phyloP scores from a whole-genome alignment of 1,140 invertebrate genomes.

The Ceratosolen solmsi region DNA sequence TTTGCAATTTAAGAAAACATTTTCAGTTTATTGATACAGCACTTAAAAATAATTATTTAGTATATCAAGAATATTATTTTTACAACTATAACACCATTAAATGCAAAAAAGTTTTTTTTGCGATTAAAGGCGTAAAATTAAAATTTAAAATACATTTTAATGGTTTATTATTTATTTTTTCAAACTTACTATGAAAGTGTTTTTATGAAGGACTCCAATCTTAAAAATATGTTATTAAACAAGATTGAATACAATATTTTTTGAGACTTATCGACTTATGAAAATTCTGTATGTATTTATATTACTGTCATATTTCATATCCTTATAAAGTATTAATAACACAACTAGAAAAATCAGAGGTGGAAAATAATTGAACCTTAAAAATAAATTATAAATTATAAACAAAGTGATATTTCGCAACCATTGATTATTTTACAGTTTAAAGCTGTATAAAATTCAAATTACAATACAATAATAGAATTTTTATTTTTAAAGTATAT shows the following conservation, averaged over 20 bases:
- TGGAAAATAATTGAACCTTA: not conserved
- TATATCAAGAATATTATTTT: not conserved
- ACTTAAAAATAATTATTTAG: not conserved
- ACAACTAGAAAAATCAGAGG: not conserved
- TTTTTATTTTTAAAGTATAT: constrained; percentile 50
- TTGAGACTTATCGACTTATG: not conserved
- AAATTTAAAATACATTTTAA: not conserved
- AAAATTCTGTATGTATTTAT: constrained; percentile 38
- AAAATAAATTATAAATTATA: constrained; percentile 4
- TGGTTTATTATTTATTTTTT: not conserved
- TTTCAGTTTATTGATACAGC: not conserved
- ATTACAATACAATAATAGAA: constrained; percentile 47
- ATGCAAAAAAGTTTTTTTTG: constrained; percentile 2
- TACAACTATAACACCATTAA: not conserved
- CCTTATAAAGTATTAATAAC: constrained; percentile 27
- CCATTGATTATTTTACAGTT: constrained; percentile 36
- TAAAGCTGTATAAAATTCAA: constrained; percentile 44
- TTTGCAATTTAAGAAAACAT: not conserved
- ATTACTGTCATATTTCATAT: constrained; percentile 43
- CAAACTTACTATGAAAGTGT: not conserved
- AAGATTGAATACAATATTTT: not conserved
- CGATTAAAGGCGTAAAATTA: not conserved
- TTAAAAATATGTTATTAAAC: constrained; percentile 11
- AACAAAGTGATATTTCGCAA: not conserved
- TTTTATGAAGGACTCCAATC: not conserved